A percentile compares a stretch with the other conserved stretches of the same genome.
These are phyloP conservation scores for Hypotaenidia okinawae DNA, from an alignment of 2,797 vertebrate species.

Conservation along the genomic window DNA sequence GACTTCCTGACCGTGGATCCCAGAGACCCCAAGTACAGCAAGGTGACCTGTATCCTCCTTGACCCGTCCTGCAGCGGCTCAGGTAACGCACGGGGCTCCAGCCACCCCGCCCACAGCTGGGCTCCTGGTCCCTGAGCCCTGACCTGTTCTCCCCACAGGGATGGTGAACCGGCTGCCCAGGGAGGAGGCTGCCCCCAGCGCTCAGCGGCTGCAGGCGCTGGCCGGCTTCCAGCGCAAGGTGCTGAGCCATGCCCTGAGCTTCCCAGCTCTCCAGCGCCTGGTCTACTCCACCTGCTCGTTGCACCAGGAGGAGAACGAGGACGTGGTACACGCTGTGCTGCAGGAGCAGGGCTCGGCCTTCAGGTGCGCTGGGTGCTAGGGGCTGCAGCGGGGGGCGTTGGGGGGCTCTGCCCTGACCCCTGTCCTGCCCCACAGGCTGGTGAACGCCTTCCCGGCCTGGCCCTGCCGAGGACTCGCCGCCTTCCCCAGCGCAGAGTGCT, in stretches of 20 bases:
- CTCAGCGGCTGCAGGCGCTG: constrained; percentile 83
- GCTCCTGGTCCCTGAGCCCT: rapidly evolving
- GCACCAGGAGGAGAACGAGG: constrained; percentile 91
- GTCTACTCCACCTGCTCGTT: constrained; percentile 95
- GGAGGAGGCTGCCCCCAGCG: background rate
- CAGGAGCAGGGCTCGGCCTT: constrained; percentile 77
- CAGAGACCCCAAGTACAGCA: constrained; percentile 77
- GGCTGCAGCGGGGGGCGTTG: rapidly evolving
- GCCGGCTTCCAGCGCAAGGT: constrained; percentile 88
- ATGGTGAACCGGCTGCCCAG: constrained; percentile 78
- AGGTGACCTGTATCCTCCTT: constrained; percentile 87
- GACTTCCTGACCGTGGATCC: constrained; percentile 91
- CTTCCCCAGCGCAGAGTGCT: constrained; percentile 78
- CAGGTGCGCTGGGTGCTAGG: constrained; percentile 74
- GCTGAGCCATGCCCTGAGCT: constrained; percentile 85
- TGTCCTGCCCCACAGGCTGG: constrained; percentile 74
- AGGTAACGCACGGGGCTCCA: constrained; percentile 71
- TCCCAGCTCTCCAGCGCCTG: constrained; percentile 84
- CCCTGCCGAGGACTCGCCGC: constrained; percentile 84
- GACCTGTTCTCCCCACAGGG: constrained; percentile 67
- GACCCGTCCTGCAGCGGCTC: constrained; percentile 98
- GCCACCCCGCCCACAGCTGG: rapidly evolving
- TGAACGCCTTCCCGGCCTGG: constrained; percentile 84
- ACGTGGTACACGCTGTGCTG: constrained; percentile 83
- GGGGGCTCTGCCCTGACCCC: background rate